Conservation (phyloP, 2,113 vertebrate species). For the Porphyrio hochstetteri region DNA sequence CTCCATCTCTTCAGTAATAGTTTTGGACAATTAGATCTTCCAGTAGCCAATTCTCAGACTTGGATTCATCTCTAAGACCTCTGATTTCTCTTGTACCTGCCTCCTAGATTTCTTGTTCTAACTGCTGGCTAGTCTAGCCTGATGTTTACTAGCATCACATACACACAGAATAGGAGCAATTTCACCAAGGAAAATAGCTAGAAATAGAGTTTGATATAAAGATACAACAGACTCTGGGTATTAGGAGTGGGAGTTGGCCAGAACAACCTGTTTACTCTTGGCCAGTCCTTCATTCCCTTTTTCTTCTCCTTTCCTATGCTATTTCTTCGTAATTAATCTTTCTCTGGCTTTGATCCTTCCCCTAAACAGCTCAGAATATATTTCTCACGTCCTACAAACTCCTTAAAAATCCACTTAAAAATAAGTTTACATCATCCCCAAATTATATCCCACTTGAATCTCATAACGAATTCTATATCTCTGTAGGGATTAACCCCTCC, state of each 20-base stretch:
- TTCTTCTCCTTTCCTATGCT: neutral
- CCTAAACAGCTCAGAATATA: neutral
- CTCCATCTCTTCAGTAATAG: neutral
- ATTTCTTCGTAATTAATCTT: neutral
- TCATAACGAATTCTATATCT: neutral
- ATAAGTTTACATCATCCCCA: neutral
- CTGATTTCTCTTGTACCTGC: neutral
- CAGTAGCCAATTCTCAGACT: neutral
- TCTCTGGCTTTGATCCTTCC: neutral
- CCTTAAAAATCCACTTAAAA: neutral
- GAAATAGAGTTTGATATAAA: neutral
- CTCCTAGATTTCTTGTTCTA: neutral
- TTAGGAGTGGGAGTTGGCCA: neutral
- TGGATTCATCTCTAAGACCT: neutral
- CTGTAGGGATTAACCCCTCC: neutral
- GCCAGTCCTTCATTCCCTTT: neutral
- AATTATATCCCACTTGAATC: neutral
- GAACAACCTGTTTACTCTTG: neutral
- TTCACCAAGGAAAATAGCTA: neutral
- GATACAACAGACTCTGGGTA: neutral
- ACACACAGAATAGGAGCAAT: neutral
- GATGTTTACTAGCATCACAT: neutral
- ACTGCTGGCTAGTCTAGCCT: neutral
- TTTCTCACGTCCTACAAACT: neutral
- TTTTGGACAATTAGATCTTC: neutral